Evolutionary conservation across 2,888 invertebrate genomes (phyloP), one percentile per base, ranked within the genome.

Genomic region (Stictocephala bisonia): DNA sequence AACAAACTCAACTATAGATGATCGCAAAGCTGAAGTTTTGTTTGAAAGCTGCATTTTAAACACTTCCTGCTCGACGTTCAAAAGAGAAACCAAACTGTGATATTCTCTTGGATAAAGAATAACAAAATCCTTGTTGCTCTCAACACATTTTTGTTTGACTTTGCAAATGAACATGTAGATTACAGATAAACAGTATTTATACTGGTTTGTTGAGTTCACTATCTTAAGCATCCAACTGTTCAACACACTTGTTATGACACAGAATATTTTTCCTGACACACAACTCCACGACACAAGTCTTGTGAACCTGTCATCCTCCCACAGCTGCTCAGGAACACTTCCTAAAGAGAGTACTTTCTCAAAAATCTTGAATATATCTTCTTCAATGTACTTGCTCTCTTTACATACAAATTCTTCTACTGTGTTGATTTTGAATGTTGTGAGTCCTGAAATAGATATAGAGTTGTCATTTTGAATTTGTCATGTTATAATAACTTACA

Each of bases 221-320:
- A 9, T 60, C 31, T 15, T 35, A 7, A 11, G 60, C 18, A 60
- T 22, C 1, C 27, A 31, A 9, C 9, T 29, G 31, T 60, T 60
- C 4, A 60, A 35, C 27, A 60, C 31, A 60, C 60, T 60, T 11
- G 60, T 60, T 2, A 60, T 40, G 4, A 22, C 35, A 35, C 60
- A 60, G 22, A 60, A 60, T 60, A 60, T 60, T 40, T 40, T 60
- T 20, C 35, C 2, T 60, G 60, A 60, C 3, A 35, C 20, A 20
- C 29, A 18, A 22, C 60, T 20, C 60, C 60, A 60, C 11, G 1
- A n/a, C 7, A 60, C 9, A n/a, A 60, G 27, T 60, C 60, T 35
- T 35, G 18, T 40, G 40, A 18, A 60, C 22, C 22, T 60, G 3
- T 13, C 11, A 26, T 29, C 15, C 15, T 22, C 26, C 2, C 3